Base-by-base conservation (phyloP, 2,113 vertebrate genomes). In the Recurvirostra avosetta region DNA sequence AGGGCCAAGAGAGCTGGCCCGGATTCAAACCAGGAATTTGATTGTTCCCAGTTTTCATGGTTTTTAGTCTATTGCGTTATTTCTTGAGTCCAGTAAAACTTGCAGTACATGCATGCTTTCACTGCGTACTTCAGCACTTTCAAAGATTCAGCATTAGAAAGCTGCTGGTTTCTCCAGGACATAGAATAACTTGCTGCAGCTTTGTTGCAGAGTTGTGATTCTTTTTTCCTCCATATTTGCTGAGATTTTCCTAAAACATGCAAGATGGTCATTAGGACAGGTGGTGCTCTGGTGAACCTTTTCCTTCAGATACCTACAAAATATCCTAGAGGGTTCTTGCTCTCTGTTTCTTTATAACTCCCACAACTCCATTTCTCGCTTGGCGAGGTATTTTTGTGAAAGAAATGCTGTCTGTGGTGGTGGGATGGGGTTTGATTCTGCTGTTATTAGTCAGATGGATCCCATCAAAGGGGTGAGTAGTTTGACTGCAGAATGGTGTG, bases 81-180 rank as follows among this genome's bases (percentile, higher is more conserved):
- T 79, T 30, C 5, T 1, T 38, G 29, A 55, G 79, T 32, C 53
- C 47, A 70, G 6, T 40, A 76, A 47, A 76, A 41, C 0, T 0
- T 36, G 38, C 30, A 23, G 23, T 4, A 5, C 0, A 0, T 9
- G 9, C 15, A 13, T 27, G 15, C 23, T 58, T 38, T 73, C 26
- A 4, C 3, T 17, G 23, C 1, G 1, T 29, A 8, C 8, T 50
- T 72, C 15, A 29, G 20, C 4, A 1, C 15, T 20, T 20, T 13
- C 40, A 20, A 47, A 78, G 5, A 12, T 15, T 11, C 12, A 27
- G 7, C 11, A 0, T 9, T 34, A 30, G 47, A 55, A 79, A 79
- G 22, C 49, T 53, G 56, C 11, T 47, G 58, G 25, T 38, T 91
- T 86, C 29, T 49, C 27, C 58, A 55, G 52, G 47, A 43, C 2